Conservation (phyloP, 2,888 invertebrate genomes). For the Cerceris ruficornis region DNA sequence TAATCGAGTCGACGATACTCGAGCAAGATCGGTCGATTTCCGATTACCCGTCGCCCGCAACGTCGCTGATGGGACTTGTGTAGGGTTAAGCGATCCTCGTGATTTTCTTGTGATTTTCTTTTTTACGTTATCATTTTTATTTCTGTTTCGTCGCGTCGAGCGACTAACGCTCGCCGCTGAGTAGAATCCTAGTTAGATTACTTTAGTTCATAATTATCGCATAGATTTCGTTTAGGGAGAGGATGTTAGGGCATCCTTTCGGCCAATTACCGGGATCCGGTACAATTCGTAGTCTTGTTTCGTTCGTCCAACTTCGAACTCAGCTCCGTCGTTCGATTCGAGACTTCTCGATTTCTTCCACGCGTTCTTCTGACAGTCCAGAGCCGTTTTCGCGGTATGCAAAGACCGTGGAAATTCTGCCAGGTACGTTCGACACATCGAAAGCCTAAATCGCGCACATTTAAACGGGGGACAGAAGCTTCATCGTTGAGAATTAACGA, state of each 20-base stretch:
- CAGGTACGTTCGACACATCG: background rate
- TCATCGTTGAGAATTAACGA: too few species aligned
- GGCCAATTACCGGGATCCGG: slow-evolving; percentile 1
- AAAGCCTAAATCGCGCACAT: too few species aligned
- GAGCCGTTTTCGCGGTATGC: background rate
- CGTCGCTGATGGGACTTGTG: background rate
- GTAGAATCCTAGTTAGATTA: background rate
- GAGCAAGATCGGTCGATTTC: background rate
- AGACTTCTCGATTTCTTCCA: slow-evolving; percentile 13
- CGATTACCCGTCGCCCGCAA: background rate
- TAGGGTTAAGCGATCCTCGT: slow-evolving; percentile 10
- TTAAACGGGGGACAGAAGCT: too few species aligned
- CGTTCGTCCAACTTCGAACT: background rate
- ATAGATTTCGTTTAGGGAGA: background rate
- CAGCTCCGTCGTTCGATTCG: background rate
- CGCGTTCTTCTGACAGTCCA: background rate
- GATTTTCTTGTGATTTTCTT: background rate
- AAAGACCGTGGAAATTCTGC: background rate
- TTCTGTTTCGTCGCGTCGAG: background rate
- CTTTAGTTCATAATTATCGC: background rate
- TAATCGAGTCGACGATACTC: background rate
- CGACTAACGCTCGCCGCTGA: background rate
- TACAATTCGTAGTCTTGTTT: background rate
- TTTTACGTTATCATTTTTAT: background rate
- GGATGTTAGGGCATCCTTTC: background rate